Percentiles rank a stretch among this genome's conserved stretches.
Conservation (phyloP, 2,113 vertebrate genomes). For the Oncorhynchus nerka region DNA sequence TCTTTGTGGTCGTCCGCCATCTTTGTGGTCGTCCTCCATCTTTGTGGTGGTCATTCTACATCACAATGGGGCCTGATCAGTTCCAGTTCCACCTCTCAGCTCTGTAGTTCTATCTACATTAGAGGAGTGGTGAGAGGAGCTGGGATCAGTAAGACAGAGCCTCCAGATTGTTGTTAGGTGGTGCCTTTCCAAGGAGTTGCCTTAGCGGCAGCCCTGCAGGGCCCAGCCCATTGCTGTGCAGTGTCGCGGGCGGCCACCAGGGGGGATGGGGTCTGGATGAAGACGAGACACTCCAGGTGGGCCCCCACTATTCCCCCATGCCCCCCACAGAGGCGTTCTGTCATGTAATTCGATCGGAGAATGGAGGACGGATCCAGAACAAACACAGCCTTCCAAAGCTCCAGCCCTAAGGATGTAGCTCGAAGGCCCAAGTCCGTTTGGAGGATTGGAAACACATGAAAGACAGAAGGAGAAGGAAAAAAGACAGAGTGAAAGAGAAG, state of each 20-base stretch:
- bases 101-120: background rate
- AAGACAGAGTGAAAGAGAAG: constrained; percentile 3
- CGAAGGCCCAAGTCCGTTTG: constrained; percentile 26
- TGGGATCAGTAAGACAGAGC: constrained; percentile 3
- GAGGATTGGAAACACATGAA: constrained; percentile 69
- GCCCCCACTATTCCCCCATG: constrained; percentile 3
- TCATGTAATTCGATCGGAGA: constrained; percentile 52
- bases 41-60: background rate
- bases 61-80: constrained; percentile 10
- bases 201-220: constrained; percentile 30
- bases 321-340: constrained; percentile 17
- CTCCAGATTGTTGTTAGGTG: constrained; percentile 13
- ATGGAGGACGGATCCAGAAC: constrained; percentile 64
- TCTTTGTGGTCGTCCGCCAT: too few species aligned
- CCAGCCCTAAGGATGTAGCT: constrained; percentile 55
- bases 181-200: constrained; percentile 38
- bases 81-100: constrained; percentile 15
- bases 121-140: background rate
- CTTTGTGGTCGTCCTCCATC: background rate
- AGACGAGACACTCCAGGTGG: constrained; percentile 61
- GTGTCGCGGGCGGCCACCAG: constrained; percentile 44
- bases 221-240: constrained; percentile 29
- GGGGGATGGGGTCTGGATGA: constrained; percentile 45
- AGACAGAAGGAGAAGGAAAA: constrained; percentile 41
- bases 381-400: constrained; percentile 64